Evolutionary conservation across 2,888 invertebrate genomes (phyloP), one percentile per base, ranked within the genome.

Genomic region (Argyresthia goedartella): DNA sequence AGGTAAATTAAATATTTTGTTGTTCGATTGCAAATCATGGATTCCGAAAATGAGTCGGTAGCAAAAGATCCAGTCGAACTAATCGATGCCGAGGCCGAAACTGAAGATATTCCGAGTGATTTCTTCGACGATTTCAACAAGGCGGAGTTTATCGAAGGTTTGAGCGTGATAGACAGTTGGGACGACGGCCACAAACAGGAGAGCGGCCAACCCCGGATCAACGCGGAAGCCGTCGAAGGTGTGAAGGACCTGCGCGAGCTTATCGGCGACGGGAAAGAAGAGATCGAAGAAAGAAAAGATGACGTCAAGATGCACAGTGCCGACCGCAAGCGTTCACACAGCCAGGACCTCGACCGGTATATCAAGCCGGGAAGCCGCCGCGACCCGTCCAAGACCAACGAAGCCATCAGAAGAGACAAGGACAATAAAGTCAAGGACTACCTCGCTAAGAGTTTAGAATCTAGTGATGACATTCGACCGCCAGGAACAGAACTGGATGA

Each of bases 401-500:
- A 77, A 70, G 85, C 85, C 11, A 85, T 86, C 50, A 78, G 67
- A 54, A 76, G 59, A 52, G 85, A 86, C 59, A 85, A 85, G 55
- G 81, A 82, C 64, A 75, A 70, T 8, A 86, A 85, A 64, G 84
- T 85, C 1, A 84, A 84, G 56, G 75, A 81, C 54, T 74, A 71
- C 52, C 63, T 86, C 13, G 79, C 81, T 0, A 86, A 86, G 58
- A 76, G 73, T 50, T 64, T 86, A 14, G 79, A 81, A 47, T 75
- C 80, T 0, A 60, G 62, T 9, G 76, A 81, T 36, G 79, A 84
- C 53, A 59, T 85, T 34, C 67, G 76, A 0, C 86, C 86, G 1
- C 86, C 86, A 33, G 86, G 86, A 8, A 86, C 86, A 1, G 86
- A 86, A 57, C 67, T 86, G 0, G 86, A 86, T 48, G 84, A 81